These are phyloP conservation scores for Ascidia mentula DNA, from an alignment of 23 tunicate species.

Conservation along the genomic window DNA sequence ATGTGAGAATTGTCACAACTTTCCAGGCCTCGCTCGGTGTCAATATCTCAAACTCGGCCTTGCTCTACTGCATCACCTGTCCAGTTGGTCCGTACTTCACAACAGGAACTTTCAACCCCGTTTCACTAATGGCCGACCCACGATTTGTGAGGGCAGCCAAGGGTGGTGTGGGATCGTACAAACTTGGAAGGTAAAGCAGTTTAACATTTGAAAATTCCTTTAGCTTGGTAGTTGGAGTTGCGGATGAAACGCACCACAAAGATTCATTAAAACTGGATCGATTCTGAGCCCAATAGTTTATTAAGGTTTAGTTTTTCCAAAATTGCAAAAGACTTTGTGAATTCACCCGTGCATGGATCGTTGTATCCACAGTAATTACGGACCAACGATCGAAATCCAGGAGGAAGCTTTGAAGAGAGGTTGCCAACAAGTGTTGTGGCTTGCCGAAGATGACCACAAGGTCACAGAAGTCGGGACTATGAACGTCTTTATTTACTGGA, in stretches of 20 bases:
- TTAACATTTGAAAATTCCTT: too few relatives aligned
- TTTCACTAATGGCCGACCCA: slow-evolving; percentile 97
- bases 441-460: slow-evolving; percentile 84
- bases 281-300: too few relatives aligned
- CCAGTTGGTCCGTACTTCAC: slow-evolving; percentile 98
- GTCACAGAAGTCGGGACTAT: slow-evolving; percentile 99
- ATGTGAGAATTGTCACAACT: neutral
- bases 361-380: slow-evolving; percentile 73
- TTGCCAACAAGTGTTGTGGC: slow-evolving; percentile 94
- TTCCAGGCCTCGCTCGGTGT: slow-evolving; percentile 94
- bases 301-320: neutral
- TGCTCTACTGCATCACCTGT: slow-evolving; percentile 81
- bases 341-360: neutral
- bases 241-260: too few relatives aligned
- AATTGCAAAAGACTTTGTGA: neutral
- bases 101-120: slow-evolving; percentile 94
- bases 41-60: slow-evolving; percentile 64
- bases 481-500: slow-evolving; percentile 96
- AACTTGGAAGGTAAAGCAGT: slow-evolving; percentile 89
- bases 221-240: too few relatives aligned
- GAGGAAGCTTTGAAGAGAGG: slow-evolving; percentile 77
- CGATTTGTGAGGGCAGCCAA: slow-evolving; percentile 75
- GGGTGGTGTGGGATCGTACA: slow-evolving; percentile 93
- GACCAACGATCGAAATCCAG: slow-evolving; percentile 84
- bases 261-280: too few relatives aligned